phyloP scores from a whole-genome alignment of 2,113 vertebrate species.

The Pollimyrus isidori region DNA sequence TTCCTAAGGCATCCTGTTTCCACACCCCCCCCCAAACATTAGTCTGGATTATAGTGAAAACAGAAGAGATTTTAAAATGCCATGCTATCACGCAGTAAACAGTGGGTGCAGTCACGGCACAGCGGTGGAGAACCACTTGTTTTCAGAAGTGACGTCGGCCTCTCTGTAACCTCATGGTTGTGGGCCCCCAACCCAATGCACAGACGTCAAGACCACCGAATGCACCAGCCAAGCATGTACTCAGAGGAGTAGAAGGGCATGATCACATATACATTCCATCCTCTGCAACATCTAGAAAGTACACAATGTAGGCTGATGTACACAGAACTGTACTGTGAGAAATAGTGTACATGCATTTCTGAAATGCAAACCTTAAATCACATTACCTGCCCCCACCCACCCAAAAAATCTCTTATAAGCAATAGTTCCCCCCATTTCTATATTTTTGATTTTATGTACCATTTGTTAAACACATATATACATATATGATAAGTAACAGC shows the following conservation, averaged over 20 bases:
- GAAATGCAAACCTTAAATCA: conserved; percentile 63
- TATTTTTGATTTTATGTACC: conserved; percentile 54
- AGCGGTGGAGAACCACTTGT: conserved; percentile 21
- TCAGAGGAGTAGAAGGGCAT: conserved; percentile 27
- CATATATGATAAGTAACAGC: conserved; percentile 51
- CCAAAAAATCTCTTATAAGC: conserved; percentile 47
- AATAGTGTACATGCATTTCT: conserved; percentile 68
- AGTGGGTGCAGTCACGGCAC: conserved; percentile 31
- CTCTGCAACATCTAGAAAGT: conserved; percentile 53
- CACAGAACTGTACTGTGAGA: conserved; percentile 63
- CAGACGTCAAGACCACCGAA: conserved; percentile 31
- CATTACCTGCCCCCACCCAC: conserved; percentile 38
- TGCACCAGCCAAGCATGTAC: conserved; percentile 35
- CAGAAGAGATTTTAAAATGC: conserved; percentile 42
- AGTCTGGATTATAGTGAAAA: conserved; percentile 44
- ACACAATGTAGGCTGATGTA: conserved; percentile 48
- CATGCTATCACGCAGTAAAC: conserved; percentile 53
- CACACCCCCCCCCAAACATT: conserved; percentile 35
- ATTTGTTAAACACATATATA: conserved; percentile 51
- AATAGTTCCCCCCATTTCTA: conserved; percentile 49
- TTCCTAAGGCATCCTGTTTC: conserved; percentile 44
- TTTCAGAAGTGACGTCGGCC: conserved; percentile 14
- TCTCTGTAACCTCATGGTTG: conserved; percentile 11
- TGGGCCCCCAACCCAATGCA: conserved; percentile 29
- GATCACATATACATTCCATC: conserved; percentile 34